Base-by-base conservation (phyloP, 2,888 invertebrate genomes). In the Eulithis testata region DNA sequence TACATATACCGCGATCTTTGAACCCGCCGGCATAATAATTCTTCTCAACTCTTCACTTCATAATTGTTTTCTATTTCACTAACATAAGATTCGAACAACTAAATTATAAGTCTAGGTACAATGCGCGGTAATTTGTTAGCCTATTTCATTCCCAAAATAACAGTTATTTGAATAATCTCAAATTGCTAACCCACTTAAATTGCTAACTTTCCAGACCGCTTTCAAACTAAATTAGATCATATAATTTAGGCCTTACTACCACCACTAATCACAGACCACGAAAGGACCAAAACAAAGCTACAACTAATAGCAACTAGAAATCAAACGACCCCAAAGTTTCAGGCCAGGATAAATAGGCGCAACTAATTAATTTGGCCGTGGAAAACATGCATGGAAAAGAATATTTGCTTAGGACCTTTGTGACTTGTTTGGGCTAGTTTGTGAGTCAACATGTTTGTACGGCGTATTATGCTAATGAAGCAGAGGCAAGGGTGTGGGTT, bases 351-450 rank as follows among this genome's bases (percentile, higher is more conserved):
- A 70, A 67, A 67, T 63, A 66, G 65, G 64, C 14, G 40, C 63
- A 60, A 56, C 66, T 75, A 75, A 75, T 75, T 72, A 73, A 75
- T 74, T 71, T 72, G 73, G 68, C 70, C 53, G 61, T 51, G 65
- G 71, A 71, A 74, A 73, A 76, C 73, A 71, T 70, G 65, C 66
- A 65, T 49, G 67, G 72, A 71, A 72, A 73, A 71, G 70, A 73
- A 66, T 72, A 69, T 74, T 74, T 74, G 67, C 57, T 70, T 71
- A 75, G 75, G 75, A 70, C 65, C 62, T 45, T 63, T 65, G 70
- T 62, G 68, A 70, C 69, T 73, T 66, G 71, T 73, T 71, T 65
- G 62, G 68, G 66, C 56, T 71, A 71, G 73, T 73, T 73, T 57
- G 56, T 12, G 71, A 69, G 69, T 69, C 68, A 60, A 65, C 64